Percentiles rank a stretch among this genome's conserved stretches.
These are phyloP conservation scores for Paratilapia polleni DNA, from an alignment of 2,113 vertebrate genomes.

Conservation along the genomic window DNA sequence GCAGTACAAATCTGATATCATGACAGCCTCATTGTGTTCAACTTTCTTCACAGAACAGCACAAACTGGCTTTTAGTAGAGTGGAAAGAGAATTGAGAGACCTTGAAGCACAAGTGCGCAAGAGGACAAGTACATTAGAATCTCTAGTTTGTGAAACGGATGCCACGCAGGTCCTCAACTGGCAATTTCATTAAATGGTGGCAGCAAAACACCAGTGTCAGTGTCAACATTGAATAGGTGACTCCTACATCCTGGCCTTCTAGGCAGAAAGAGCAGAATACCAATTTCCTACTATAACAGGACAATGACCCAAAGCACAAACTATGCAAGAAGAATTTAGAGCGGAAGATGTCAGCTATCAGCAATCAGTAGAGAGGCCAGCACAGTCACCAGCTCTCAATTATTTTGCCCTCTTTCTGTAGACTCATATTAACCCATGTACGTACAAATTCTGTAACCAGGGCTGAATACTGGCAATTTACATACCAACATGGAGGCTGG, in stretches of 20 bases:
- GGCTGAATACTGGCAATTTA: slow-evolving; percentile 17
- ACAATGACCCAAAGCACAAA: neutral
- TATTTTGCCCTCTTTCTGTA: neutral
- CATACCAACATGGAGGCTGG: neutral
- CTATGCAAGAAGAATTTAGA: neutral
- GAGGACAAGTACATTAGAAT: neutral
- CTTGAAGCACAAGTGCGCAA: neutral
- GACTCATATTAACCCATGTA: slow-evolving; percentile 5
- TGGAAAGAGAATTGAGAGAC: neutral
- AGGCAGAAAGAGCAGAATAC: neutral
- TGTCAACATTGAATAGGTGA: neutral
- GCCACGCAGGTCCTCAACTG: neutral
- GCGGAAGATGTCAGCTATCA: neutral
- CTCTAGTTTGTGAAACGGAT: neutral
- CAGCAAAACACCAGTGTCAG: neutral
- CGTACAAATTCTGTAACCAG: slow-evolving; percentile 4
- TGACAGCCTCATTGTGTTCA: neutral
- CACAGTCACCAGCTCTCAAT: neutral
- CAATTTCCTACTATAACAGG: neutral
- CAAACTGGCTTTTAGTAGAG: neutral
- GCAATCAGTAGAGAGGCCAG: slow-evolving; percentile 4
- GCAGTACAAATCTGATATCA: neutral
- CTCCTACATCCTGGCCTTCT: neutral
- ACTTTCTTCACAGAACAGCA: neutral
- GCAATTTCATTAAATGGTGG: slow-evolving; percentile 3